Evolutionary conservation across 1,140 invertebrate species (phyloP), one percentile per base, ranked within the genome.

Genomic region (Drosophila guanche): DNA sequence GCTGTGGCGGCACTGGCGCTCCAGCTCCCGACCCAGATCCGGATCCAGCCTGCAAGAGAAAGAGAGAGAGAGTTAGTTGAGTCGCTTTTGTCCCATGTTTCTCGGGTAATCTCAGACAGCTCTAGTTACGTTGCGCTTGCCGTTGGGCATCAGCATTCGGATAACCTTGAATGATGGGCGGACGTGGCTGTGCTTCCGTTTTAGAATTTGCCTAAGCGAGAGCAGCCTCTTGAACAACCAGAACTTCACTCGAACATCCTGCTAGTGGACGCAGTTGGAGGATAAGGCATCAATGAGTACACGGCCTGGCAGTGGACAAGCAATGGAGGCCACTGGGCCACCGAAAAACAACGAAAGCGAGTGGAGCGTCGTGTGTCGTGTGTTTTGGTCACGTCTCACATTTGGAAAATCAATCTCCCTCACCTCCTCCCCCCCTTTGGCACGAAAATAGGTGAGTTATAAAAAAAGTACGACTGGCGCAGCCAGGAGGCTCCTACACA

Each of bases 1-100:
- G 76, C 63, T 90, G 90, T 27, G 91, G 91, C 22, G 90, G 90
- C 27, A 90, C 90, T 43, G 91, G 91, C n/a, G 62, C 57, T 72
- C 83, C 67, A 12, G 33, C 33, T 12, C 33, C 33, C 33, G 33
- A 37, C 57, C 58, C 50, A 41, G 76, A 42, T 79, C 45, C 57
- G 40, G 70, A 52, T 5, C 76, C 81, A 56, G 74, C 59, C 85
- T 89, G 46, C 37, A 70, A 71, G 22, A 63, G 20, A 6, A 27
- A n/a, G 20, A 3, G 5, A 51, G 2, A 1, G 23, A 0, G 12
- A n/a, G 22, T 58, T 40, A 58, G 41, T 23, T 66, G 3, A 5
- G 4, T 22, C 5, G 8, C 25, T 6, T 5, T 2, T 27, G 40
- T 40, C 7, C 8, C n/a, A 25, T 10, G 16, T 6, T 16, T 54